Conservation (phyloP, 1,140 invertebrate genomes). For the Drosophila pruinosa region DNA sequence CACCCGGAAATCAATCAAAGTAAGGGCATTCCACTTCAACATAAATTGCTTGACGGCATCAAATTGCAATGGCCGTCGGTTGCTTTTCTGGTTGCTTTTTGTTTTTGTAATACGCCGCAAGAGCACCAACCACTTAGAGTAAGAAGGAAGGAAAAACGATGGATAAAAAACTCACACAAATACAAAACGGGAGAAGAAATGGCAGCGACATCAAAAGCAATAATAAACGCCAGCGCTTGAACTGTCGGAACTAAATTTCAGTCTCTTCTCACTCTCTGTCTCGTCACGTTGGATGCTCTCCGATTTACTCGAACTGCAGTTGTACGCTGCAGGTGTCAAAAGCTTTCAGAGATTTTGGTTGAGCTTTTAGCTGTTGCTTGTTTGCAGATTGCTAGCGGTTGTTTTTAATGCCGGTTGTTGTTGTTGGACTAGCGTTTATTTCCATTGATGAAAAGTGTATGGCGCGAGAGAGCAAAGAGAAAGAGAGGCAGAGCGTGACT, state of each 20-base stretch:
- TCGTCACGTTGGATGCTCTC: conserved; percentile 2
- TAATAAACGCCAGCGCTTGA: conserved; percentile 15
- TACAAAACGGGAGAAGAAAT: conserved; percentile 24
- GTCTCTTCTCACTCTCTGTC: conserved; percentile 16
- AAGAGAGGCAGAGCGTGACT: conserved; percentile 12
- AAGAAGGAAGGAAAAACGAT: conserved; percentile 14
- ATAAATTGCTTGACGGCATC: conserved; percentile 48
- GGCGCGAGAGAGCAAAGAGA: conserved; percentile 1
- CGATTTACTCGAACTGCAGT: conserved; percentile 16
- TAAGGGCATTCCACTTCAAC: conserved; percentile 66
- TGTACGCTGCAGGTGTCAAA: conserved; percentile 61
- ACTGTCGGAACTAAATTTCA: conserved; percentile 22
- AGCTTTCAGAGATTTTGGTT: conserved; percentile 36
- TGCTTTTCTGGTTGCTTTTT: conserved; percentile 13
- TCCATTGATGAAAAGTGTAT: conserved; percentile 73
- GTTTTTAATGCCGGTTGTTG: conserved; percentile 60
- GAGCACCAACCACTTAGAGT: conserved; percentile 13
- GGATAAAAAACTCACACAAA: neutral
- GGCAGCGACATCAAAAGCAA: neutral
- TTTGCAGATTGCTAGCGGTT: conserved; percentile 43
- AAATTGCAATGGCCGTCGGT: conserved; percentile 52
- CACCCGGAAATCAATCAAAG: conserved; percentile 71
- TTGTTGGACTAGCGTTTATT: conserved; percentile 55
- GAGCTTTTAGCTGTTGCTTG: conserved; percentile 66
- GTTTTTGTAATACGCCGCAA: conserved; percentile 24